A percentile compares a stretch with the other conserved stretches of the same genome.
Evolutionary conservation across 64 coral and sea anemone genomes (phyloP).

Genomic region (Actinia tenebrosa): DNA sequence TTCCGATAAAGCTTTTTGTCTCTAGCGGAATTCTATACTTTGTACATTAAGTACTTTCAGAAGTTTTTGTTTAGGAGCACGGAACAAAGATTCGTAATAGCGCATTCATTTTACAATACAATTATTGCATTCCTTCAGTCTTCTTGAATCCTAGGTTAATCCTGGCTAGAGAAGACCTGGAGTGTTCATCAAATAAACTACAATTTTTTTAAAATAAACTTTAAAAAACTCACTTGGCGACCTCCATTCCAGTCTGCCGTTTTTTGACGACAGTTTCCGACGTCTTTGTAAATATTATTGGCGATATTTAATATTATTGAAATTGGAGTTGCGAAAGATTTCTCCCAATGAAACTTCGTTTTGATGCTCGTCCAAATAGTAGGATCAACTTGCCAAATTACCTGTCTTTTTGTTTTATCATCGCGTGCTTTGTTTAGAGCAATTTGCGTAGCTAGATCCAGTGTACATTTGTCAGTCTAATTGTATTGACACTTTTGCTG

Average conservation of each 20-base stretch:
- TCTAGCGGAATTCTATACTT: not conserved
- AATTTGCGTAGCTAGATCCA: not conserved
- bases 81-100: not conserved
- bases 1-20: not conserved
- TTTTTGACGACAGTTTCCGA: not conserved
- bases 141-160: not conserved
- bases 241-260: not conserved
- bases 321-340: not conserved
- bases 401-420: not conserved
- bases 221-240: not conserved
- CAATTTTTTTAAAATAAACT: not conserved
- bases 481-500: not conserved
- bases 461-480: not conserved
- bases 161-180: not conserved
- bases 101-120: not conserved
- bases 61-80: not conserved
- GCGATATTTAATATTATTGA: not conserved
- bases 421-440: constrained; percentile 9
- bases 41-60: not conserved
- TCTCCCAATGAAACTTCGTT: not conserved
- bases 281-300: not conserved
- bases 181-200: constrained; percentile 1
- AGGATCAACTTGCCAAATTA: constrained; percentile 8
- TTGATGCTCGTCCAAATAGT: not conserved
- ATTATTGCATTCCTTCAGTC: not conserved